Evolutionary conservation across 2,888 invertebrate species (phyloP), one percentile per base, ranked within the genome.

Genomic region (Ganaspis brasiliensis): DNA sequence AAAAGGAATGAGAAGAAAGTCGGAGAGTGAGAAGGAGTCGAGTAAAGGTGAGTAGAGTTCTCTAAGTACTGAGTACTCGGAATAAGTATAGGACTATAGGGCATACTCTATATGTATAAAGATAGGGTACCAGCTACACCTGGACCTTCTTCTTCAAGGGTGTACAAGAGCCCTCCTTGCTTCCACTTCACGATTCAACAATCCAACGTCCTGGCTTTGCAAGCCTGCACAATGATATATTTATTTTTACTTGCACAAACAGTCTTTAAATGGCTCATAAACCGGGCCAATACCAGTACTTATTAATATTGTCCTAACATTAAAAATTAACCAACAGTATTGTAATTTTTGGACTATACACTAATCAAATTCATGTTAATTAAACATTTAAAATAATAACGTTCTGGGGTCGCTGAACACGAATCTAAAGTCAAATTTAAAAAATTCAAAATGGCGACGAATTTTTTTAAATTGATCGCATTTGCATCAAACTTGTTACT

Each of bases 91-190:
- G 35, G 31, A 61, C 57, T 57, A 26, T 61, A 19, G 63, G 35
- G 63, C 52, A 52, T 9, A 52, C 19, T 52, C 52, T 52, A 19
- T 52, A 12, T 49, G n/a, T 49, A 52, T 67, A 67, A n/a, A 24
- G 40, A 67, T 45, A 45, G 40, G 45, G 67, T 67, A 67, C 63
- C 49, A 61, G 40, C 73, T 59, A 67, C 89, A 89, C 89, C 89
- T 89, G 89, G 89, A 87, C 89, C 85, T 89, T 87, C 87, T 85
- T 87, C 85, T 86, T 84, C 84, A 86, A 88, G 86, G 84, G 86
- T 85, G 81, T 81, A 86, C 84, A 84, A 89, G 88, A 84, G 85
- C 86, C 85, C 89, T 89, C 86, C 84, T 83, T 84, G 83, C 84
- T 85, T 84, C 88, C 88, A 89, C 87, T 89, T 83, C 84, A 85